Conservation (phyloP, 1,140 invertebrate genomes). For the Drosophila fuyamai region DNA sequence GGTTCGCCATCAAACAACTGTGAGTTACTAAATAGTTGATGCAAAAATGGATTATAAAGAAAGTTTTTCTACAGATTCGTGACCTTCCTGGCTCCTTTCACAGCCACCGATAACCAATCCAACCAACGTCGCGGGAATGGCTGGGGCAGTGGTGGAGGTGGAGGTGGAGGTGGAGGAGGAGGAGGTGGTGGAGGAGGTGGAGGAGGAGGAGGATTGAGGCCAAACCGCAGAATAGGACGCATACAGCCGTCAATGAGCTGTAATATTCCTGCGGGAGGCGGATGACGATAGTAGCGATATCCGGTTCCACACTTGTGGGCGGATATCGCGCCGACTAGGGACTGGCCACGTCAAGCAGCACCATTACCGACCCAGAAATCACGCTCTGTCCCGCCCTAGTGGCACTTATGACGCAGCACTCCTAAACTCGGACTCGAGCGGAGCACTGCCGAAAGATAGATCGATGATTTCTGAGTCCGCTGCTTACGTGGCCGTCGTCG, state of each 20-base stretch:
- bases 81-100: conserved; percentile 63
- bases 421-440: conserved; percentile 52
- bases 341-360: conserved; percentile 1
- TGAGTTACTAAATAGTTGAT: conserved; percentile 18
- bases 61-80: conserved; percentile 31
- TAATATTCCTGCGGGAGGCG: conserved; percentile 45
- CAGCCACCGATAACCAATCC: conserved; percentile 25
- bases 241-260: conserved; percentile 50
- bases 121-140: conserved; percentile 38
- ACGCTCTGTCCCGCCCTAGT: conserved; percentile 11
- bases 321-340: conserved; percentile 33
- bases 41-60: neutral
- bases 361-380: neutral
- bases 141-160: conserved; percentile 38
- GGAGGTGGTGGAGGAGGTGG: conserved; percentile 40
- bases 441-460: conserved; percentile 26
- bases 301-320: conserved; percentile 12
- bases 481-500: conserved; percentile 28
- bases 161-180: conserved; percentile 42
- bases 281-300: conserved; percentile 63
- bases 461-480: conserved; percentile 3
- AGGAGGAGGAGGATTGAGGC: conserved; percentile 51
- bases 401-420: conserved; percentile 41
- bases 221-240: conserved; percentile 69
- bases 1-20: conserved; percentile 64